Percentiles rank a stretch among this genome's conserved stretches.
Conservation (phyloP, 92 coral and sea anemone genomes). For the Porites evermanni region DNA sequence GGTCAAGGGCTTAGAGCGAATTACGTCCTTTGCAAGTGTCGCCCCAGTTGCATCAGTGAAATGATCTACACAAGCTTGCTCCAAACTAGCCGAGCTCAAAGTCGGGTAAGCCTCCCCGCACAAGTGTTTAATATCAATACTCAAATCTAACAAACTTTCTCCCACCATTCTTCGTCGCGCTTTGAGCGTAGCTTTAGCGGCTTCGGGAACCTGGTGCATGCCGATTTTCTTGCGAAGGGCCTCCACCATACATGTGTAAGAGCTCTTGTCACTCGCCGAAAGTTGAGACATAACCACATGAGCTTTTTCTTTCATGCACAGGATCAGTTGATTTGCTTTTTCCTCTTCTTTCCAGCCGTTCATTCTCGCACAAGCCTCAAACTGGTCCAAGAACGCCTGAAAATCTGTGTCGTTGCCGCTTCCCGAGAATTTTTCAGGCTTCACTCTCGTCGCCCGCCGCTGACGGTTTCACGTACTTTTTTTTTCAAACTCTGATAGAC, state of each 20-base stretch:
- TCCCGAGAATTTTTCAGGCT: conserved; percentile 31
- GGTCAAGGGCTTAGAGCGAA: conserved; percentile 25
- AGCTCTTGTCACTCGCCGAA: conserved; percentile 7
- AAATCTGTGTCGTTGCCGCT: conserved; percentile 33
- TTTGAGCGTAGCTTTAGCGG: conserved; percentile 36
- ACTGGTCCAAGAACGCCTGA: conserved; percentile 28
- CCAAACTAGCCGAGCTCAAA: conserved; percentile 6
- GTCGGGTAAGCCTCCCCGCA: conserved; percentile 23
- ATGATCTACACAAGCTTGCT: conserved; percentile 46
- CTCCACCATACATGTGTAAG: not conserved
- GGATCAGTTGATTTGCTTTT: conserved; percentile 31
- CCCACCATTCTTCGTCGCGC: conserved; percentile 34
- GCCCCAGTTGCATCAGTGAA: conserved; percentile 44
- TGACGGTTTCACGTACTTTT: not conserved
- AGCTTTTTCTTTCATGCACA: conserved; percentile 17
- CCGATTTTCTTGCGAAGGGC: not conserved
- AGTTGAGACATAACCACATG: conserved; percentile 13
- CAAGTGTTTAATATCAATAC: conserved; percentile 33
- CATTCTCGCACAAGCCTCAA: conserved; percentile 30
- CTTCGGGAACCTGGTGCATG: conserved; percentile 38
- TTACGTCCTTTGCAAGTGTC: conserved; percentile 38
- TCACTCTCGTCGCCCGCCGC: conserved; percentile 7
- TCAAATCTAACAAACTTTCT: conserved; percentile 31
- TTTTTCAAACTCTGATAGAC: conserved; percentile 22
- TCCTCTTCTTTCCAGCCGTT: conserved; percentile 33